Evolutionary conservation across 1,140 invertebrate species (phyloP), one percentile per base, ranked within the genome.

Genomic region (Lordiphosa mommai): DNA sequence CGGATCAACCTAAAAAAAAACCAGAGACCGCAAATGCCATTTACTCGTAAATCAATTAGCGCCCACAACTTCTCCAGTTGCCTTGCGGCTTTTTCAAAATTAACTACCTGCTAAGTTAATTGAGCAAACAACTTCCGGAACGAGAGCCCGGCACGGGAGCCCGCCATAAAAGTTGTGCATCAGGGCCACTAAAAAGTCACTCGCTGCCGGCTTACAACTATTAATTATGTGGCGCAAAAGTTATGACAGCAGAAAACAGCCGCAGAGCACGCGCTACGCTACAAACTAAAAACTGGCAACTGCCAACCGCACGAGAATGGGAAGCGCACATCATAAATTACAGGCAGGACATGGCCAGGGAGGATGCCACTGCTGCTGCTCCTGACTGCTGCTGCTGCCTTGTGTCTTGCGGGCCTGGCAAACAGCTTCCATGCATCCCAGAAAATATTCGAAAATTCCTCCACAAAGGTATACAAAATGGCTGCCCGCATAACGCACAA

Each of bases 41-140:
- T 67, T 13, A 27, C 41, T 34, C 53, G 53, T 84, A 84, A 84
- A 84, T 82, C 77, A 82, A 82, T 84, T 82, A 82, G 72, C 53
- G 53, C 46, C 46, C 53, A 30, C 61, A 72, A 57, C 20, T 58
- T 34, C 43, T 48, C 41, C 33, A 47, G 29, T 43, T 52, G 41
- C 10, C 52, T 36, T 76, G 67, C 58, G 72, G 67, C 72, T 76
- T 50, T 57, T 50, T 27, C 12, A 14, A 63, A 86, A 86, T 86
- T 82, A 86, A 86, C 80, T 86, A 86, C 80, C 80, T 86, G 82
- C 74, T 82, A 86, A 86, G 82, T 86, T 86, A 86, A 86, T 86
- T 86, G 80, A 86, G 74, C 82, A 80, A 80, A 61, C 80, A 82
- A 72, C 56, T 63, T 60, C 30, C 9, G 51, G 65, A 70, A 53